Percentiles rank a stretch among this genome's conserved stretches.
These are phyloP conservation scores for Stomorhina lunata DNA, from an alignment of 2,888 invertebrate species.

Conservation along the genomic window DNA sequence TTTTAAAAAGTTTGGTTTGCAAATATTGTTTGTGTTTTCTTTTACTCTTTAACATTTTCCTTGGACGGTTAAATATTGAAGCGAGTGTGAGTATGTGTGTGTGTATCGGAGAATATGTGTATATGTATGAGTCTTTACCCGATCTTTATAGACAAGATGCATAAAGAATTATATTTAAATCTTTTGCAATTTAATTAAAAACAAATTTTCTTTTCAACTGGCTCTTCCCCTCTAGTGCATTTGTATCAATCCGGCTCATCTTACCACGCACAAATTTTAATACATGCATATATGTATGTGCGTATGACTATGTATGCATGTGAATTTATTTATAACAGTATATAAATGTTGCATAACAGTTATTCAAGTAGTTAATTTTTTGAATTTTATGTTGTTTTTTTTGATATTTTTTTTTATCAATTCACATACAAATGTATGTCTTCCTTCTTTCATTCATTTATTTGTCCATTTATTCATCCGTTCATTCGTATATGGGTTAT, in stretches of 20 bases:
- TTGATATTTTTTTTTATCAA: constrained; percentile 8
- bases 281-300: background rate
- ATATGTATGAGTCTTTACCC: constrained; percentile 32
- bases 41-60: constrained; percentile 3
- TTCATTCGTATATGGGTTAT: constrained; percentile 16
- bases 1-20: constrained; percentile 25
- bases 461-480: constrained; percentile 22
- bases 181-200: constrained; percentile 66
- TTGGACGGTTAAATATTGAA: constrained; percentile 15
- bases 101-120: background rate
- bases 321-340: background rate
- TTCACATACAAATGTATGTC: background rate
- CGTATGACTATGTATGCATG: too few relatives aligned
- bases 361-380: constrained; percentile 57
- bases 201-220: constrained; percentile 49
- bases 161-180: constrained; percentile 60
- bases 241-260: constrained; percentile 33
- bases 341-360: constrained; percentile 49
- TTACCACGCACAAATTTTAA: too few relatives aligned
- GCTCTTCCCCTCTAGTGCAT: constrained; percentile 21
- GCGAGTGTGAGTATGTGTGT: background rate
- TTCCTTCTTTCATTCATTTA: too few relatives aligned
- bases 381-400: background rate
- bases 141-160: constrained; percentile 23
- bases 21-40: background rate